phyloP scores from a whole-genome alignment of 2,888 invertebrate species.

The Palloptera scutellata region DNA sequence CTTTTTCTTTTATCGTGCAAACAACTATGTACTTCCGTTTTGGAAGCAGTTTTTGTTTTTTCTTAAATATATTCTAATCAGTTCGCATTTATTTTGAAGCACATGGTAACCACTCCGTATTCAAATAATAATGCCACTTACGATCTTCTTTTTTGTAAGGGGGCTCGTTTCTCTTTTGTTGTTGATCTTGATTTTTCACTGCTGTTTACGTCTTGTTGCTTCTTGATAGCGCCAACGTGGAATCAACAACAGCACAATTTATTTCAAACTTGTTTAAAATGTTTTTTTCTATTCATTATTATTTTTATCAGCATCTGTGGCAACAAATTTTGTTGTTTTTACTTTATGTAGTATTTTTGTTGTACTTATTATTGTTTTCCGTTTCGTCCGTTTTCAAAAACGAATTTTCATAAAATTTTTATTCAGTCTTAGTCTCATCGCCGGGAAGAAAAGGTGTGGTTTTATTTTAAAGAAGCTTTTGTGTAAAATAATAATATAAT shows the following conservation, averaged over 20 bases:
- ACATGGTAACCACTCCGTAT: too few species aligned
- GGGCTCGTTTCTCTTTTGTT: slow-evolving; percentile 11
- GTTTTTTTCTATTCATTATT: background rate
- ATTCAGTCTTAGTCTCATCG: slow-evolving; percentile 24
- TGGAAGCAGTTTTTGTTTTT: too few species aligned
- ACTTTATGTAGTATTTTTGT: background rate
- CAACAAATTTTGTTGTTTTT: background rate
- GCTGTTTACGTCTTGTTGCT: background rate
- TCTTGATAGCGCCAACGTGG: background rate
- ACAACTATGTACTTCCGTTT: too few species aligned
- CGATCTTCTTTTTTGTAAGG: background rate
- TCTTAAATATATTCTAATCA: too few species aligned
- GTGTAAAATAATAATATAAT: background rate
- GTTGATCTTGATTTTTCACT: background rate
- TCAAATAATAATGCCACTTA: too few species aligned
- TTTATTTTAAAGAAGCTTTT: background rate
- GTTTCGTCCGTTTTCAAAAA: background rate
- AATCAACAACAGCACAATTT: background rate
- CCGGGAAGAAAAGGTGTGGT: slow-evolving; percentile 24
- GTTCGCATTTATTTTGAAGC: too few species aligned
- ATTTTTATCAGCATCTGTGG: background rate
- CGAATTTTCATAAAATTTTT: slow-evolving; percentile 10
- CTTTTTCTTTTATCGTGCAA: too few species aligned
- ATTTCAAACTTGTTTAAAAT: background rate
- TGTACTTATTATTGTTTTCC: background rate